Evolutionary conservation across 2,888 invertebrate genomes (phyloP), one percentile per base, ranked within the genome.

Genomic region (Cephus pygmeus): DNA sequence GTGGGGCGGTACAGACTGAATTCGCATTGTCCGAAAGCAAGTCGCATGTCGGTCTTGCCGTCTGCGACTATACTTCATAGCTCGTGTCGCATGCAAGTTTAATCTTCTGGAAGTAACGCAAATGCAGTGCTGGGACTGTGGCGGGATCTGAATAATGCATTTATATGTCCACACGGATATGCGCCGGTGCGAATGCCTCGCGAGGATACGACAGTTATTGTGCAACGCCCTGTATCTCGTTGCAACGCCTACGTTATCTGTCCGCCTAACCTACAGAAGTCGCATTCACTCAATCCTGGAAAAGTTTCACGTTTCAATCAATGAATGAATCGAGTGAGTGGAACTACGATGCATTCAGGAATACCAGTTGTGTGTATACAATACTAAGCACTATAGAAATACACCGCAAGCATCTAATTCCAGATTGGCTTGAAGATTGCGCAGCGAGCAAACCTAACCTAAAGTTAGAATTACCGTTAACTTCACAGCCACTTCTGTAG

Each of bases 71-170:
- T 88, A 88, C 89, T 86, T 88, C 88, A 88, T 89, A 87, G 85
- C 82, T 81, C 85, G 84, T 78, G 77, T 79, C 79, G 80, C 80
- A 82, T 90, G 90, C 90, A 90, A 90, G 90, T 90, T 90, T 90
- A 90, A 90, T 90, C 90, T 90, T 86, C 83, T 89, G 90, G 90
- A 90, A 90, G 90, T 90, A 90, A 90, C 89, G 87, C 87, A 89
- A 88, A 89, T 87, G 88, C 88, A 84, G 84, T 87, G 30, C 40
- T 68, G 75, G 56, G 33, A 56, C 33, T 68, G 75, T 56, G 68
- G 56, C 56, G 30, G 4, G 75, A n/a, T 71, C 83, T 87, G 88
- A 88, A 88, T 88, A 88, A 88, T 88, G 87, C 86, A 88, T 88
- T 86, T 86, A 85, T 85, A 85, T 83, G 84, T 86, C 84, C 86